Percentiles rank a stretch among this genome's conserved stretches.
Evolutionary conservation across 2,797 vertebrate genomes (phyloP).

Genomic region (Chrysocyon brachyurus): DNA sequence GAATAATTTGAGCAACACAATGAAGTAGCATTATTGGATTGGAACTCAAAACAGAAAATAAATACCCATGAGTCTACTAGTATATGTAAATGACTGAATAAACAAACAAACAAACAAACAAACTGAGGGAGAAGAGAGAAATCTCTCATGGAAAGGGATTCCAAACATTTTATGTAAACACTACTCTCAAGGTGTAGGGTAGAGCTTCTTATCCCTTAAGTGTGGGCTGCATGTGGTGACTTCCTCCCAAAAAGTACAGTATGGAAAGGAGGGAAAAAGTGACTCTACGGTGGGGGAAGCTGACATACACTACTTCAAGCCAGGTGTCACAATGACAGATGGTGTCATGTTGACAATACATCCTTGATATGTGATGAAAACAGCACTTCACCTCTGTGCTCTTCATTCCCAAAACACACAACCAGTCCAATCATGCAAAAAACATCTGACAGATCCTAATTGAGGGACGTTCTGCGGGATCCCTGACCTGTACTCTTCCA

Average conservation of each 20-base stretch:
- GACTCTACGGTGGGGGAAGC: not conserved
- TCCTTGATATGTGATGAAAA: not conserved
- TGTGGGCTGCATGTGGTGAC: not conserved
- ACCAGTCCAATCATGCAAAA: not conserved
- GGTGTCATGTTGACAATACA: rapidly evolving
- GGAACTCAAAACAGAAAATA: not conserved
- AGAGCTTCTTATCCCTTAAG: not conserved
- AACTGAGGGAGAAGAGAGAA: not conserved
- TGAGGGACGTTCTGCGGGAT: not conserved
- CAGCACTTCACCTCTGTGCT: not conserved
- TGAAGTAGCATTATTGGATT: not conserved
- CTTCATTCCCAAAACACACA: not conserved
- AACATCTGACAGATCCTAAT: not conserved
- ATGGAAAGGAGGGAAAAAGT: not conserved
- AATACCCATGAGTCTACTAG: not conserved
- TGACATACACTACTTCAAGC: not conserved
- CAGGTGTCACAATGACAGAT: no score
- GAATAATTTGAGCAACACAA: not conserved
- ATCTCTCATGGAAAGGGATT: not conserved
- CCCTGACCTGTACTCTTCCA: no score
- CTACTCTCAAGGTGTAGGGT: not conserved
- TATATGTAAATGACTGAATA: not conserved
- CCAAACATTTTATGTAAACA: not conserved
- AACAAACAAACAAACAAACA: not conserved
- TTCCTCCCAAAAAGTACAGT: not conserved